Percentiles rank a stretch among this genome's conserved stretches.
Conservation (phyloP, 2,888 invertebrate species). For the Aethes cnicana region DNA sequence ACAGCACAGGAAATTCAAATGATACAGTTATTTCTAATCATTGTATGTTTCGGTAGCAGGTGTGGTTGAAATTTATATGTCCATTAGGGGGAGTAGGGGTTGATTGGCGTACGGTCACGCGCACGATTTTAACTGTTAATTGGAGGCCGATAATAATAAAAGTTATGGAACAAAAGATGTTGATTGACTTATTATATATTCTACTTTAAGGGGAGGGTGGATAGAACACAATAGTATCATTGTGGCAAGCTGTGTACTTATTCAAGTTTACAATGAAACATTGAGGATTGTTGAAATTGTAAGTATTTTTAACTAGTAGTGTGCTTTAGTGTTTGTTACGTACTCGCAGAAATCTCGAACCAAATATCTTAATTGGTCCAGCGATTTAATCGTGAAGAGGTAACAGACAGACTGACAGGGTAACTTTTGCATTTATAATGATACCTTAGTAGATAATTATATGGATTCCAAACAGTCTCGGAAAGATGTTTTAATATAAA, state of each 20-base stretch:
- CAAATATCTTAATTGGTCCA: no score
- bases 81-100: slow-evolving; percentile 54
- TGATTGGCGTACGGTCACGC: slow-evolving; percentile 34
- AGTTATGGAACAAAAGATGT: slow-evolving; percentile 22
- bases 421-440: no score
- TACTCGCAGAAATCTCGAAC: no score
- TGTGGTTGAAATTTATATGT: slow-evolving; percentile 64
- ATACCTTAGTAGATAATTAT: no score
- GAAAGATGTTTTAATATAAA: no score
- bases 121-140: slow-evolving; percentile 27
- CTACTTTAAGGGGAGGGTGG: background rate
- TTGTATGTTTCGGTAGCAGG: slow-evolving; percentile 65
- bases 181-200: slow-evolving; percentile 20
- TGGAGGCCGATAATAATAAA: slow-evolving; percentile 23
- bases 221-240: background rate
- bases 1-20: slow-evolving; percentile 46
- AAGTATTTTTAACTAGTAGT: no score
- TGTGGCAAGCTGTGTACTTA: background rate
- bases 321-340: no score
- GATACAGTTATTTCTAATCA: slow-evolving; percentile 60
- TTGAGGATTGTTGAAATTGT: no score
- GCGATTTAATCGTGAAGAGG: no score
- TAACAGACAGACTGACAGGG: no score
- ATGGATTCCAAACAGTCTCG: no score
- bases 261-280: no score